Evolutionary conservation across 2,113 vertebrate genomes (phyloP), one percentile per base, ranked within the genome.

Genomic region (Cyprinodon tularosa): DNA sequence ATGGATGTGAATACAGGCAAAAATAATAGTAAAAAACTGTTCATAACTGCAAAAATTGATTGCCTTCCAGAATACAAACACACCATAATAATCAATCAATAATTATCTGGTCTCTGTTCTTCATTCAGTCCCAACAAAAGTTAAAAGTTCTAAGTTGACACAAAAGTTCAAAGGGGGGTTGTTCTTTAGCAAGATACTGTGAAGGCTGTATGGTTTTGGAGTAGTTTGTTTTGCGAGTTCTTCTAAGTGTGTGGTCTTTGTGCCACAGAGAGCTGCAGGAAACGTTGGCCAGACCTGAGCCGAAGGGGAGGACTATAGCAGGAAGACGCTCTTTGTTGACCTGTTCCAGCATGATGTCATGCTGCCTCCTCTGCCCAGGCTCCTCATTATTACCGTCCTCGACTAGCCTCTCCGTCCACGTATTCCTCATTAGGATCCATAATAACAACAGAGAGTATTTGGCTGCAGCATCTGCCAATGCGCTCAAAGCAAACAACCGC

Each of bases 241-340:
- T 10, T 42, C 13, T 13, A 29, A 74, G 45, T 72, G 72, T 78
- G 75, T 80, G 72, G 60, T 76, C 67, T 63, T 36, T 69, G 66
- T 89, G 85, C 71, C 86, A 89, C 82, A 89, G 90, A 86, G 91
- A 90, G 74, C 72, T 6, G 65, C 63, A 69, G 87, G 84, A 84
- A 90, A 85, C 62, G 3, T 81, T 83, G 83, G 72, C 83, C 89
- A 84, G 88, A 86, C 84, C 82, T 74, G 78, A 91, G 84, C 84
- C 81, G 72, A 71, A 72, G 84, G 78, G 65, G 83, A 86, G 76
- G 88, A 92, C 90, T 91, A 91, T 89, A 63, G 87, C 87, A 92
- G 91, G 92, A 93, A 92, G 89, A 88, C 66, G 12, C 81, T 91
- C 87, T 92, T 92, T 91, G 92, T 91, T 90, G 80, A 80, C 80